Base-by-base conservation (phyloP, 2,113 vertebrate species). In the Menidia beryllina region DNA sequence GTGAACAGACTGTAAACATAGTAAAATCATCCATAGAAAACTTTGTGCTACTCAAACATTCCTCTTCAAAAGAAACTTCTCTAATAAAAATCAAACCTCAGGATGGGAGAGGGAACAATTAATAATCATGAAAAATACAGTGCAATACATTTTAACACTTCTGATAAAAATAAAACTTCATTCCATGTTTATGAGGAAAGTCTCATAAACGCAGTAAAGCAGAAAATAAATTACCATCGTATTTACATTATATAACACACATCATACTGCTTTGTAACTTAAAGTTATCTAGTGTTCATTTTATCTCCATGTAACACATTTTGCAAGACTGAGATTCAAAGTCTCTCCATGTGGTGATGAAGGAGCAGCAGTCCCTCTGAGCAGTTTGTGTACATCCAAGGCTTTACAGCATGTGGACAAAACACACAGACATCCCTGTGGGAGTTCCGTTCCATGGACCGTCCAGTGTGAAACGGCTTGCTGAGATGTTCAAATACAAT, bases 181-280 rank as follows among this genome's bases (percentile, higher is more conserved):
- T 87, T 87, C 85, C 63, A 79, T 75, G 76, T 80, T 78, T 75
- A 75, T 75, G 75, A 74, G 79, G 38, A 82, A 83, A 86, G 68
- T 74, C 83, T 76, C 81, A 80, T 75, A 83, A 86, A 89, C 1
- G 70, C 81, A 83, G 80, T 75, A 79, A 86, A 86, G 83, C 83
- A 77, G 69, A 87, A 86, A 87, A 90, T 83, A 90, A 88, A 89
- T 91, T 82, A 89, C 50, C 65, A 59, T 78, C 64, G 61, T 89
- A 89, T 90, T 85, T 89, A 90, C 86, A 90, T 81, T 54, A 59
- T 81, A 86, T 68, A 84, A 86, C 85, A 58, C 83, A 89, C 76
- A 84, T 41, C 27, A 49, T 59, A 82, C 81, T 85, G 77, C 70
- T 72, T 53, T 64, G 36, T 69, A 55, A 69, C 43, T 53, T 73